Evolutionary conservation across 2,797 vertebrate species (phyloP).

Genomic region (Octomys mimax): DNA sequence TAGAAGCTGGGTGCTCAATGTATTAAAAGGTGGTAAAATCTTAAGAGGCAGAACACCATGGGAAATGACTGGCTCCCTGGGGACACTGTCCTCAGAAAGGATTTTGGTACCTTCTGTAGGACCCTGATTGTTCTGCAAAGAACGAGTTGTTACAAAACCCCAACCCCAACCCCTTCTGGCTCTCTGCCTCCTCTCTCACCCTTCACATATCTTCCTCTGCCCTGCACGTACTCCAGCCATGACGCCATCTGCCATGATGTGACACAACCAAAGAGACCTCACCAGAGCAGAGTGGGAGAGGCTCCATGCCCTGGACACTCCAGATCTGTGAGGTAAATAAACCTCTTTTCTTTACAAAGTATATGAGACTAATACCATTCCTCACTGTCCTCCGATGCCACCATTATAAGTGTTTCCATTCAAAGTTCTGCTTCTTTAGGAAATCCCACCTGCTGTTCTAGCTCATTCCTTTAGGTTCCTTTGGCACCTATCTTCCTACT

Average conservation of each 20-base stretch:
- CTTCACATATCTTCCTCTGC: background rate
- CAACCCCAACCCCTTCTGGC: background rate
- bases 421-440: slow-evolving; percentile 38
- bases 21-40: background rate
- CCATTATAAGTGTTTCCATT: background rate
- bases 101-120: background rate
- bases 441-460: slow-evolving; percentile 41
- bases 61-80: background rate
- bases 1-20: background rate
- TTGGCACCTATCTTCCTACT: background rate
- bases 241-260: too few relatives aligned
- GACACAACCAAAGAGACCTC: background rate
- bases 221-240: background rate
- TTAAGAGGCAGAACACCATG: background rate
- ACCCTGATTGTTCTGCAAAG: background rate
- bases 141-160: background rate
- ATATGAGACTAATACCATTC: background rate
- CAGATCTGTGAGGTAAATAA: background rate
- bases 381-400: background rate
- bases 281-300: background rate
- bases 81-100: background rate
- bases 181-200: background rate
- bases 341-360: background rate
- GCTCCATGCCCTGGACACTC: background rate
- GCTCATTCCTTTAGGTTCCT: background rate